These are phyloP conservation scores for Cardiocondyla obscurior DNA, from an alignment of 1,140 invertebrate species.

Conservation along the genomic window DNA sequence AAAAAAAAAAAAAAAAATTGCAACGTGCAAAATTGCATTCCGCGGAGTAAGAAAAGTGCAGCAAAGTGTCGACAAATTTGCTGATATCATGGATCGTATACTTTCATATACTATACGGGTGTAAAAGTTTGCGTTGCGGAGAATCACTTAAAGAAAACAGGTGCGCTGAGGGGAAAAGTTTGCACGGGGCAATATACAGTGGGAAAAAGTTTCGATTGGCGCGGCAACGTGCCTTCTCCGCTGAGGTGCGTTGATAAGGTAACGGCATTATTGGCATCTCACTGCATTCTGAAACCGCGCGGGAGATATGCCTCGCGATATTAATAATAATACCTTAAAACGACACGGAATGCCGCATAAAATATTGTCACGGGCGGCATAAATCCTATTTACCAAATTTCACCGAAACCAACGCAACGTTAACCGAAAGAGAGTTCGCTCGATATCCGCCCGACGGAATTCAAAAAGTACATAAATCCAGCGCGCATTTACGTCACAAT, in stretches of 20 bases:
- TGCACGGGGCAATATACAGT: not conserved
- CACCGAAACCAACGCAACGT: not conserved
- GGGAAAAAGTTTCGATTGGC: not conserved
- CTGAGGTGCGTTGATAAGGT: not conserved
- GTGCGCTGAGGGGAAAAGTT: constrained; percentile 2
- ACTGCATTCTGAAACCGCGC: not conserved
- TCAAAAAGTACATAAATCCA: not conserved
- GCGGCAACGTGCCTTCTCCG: not conserved
- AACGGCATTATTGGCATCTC: not conserved
- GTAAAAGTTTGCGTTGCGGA: not conserved
- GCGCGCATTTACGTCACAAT: not conserved
- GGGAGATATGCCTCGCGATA: not conserved
- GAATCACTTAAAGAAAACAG: constrained; percentile 5
- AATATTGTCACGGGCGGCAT: not conserved
- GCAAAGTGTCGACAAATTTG: not conserved
- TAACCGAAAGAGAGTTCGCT: not conserved
- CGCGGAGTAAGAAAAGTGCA: not conserved
- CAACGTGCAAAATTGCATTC: not conserved
- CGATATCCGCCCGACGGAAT: not conserved
- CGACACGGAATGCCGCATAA: not conserved
- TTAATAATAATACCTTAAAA: not conserved
- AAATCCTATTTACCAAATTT: not conserved
- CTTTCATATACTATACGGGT: not conserved
- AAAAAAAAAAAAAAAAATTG: constrained; percentile 14
- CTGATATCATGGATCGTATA: not conserved